Evolutionary conservation across 2,888 invertebrate genomes (phyloP).

Genomic region (Imbricaverruca yamaguchii): DNA sequence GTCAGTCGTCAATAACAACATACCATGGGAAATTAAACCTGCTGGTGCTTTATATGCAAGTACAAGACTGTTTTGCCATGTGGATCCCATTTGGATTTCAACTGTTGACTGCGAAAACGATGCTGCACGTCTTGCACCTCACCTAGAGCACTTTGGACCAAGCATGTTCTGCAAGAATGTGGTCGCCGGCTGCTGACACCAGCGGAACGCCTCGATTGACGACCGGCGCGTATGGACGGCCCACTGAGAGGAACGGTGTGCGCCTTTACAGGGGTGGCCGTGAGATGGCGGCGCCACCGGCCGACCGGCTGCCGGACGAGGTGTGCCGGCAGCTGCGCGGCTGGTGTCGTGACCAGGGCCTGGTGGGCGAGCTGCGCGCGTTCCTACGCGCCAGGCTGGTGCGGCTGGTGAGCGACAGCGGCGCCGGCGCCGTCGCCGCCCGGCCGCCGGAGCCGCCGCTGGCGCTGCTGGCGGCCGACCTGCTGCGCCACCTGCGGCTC

Average conservation of each 20-base stretch:
- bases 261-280: neutral
- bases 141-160: too few species aligned
- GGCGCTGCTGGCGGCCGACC: conserved; percentile 12
- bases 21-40: too few species aligned
- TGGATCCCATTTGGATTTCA: too few species aligned
- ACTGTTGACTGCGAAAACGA: too few species aligned
- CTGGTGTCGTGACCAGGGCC: conserved; percentile 13
- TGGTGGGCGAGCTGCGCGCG: conserved; percentile 16
- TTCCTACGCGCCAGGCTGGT: conserved; percentile 9
- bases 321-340: neutral
- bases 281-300: neutral
- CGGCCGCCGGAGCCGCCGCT: neutral
- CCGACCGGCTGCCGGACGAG: neutral
- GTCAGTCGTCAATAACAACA: too few species aligned
- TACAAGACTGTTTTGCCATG: too few species aligned
- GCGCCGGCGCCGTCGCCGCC: neutral
- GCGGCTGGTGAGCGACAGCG: neutral
- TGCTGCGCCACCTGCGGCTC: conserved; percentile 14
- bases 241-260: neutral
- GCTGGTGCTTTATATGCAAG: too few species aligned
- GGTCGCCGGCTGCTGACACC: too few species aligned
- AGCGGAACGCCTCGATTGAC: too few species aligned
- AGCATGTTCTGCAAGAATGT: too few species aligned
- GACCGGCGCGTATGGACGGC: neutral
- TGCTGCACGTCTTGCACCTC: too few species aligned